Evolutionary conservation across 1,140 invertebrate species (phyloP).

Genomic region (Caerostris darwini): DNA sequence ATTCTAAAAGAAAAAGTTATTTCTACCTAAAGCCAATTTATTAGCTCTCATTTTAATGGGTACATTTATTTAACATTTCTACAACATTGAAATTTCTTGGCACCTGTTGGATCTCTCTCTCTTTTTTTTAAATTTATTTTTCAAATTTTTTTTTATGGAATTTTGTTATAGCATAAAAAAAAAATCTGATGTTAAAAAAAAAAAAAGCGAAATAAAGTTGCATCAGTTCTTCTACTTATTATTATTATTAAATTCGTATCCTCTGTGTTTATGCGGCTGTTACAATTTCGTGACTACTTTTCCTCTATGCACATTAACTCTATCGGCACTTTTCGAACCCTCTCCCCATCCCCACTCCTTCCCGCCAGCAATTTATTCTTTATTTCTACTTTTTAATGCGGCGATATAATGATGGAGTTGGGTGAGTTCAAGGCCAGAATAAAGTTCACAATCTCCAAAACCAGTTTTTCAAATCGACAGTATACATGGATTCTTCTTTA

Average conservation of each 20-base stretch:
- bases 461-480: constrained; percentile 45
- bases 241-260: neutral
- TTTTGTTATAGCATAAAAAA: too few species aligned
- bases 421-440: constrained; percentile 61
- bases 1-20: too few species aligned
- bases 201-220: too few species aligned
- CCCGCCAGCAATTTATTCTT: constrained; percentile 23
- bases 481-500: constrained; percentile 18
- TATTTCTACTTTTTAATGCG: constrained; percentile 38
- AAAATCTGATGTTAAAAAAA: too few species aligned
- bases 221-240: too few species aligned
- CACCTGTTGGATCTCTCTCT: too few species aligned
- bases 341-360: neutral
- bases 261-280: neutral
- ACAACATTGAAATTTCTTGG: too few species aligned
- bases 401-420: constrained; percentile 52
- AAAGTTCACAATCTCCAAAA: constrained; percentile 57
- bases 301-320: neutral
- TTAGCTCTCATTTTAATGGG: too few species aligned
- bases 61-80: too few species aligned
- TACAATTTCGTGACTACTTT: neutral
- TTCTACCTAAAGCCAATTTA: too few species aligned
- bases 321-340: neutral
- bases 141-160: too few species aligned
- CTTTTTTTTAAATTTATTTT: too few species aligned